Percentiles rank a stretch among this genome's conserved stretches.
Evolutionary conservation across 2,888 invertebrate species (phyloP).

Genomic region (Thereva unica): DNA sequence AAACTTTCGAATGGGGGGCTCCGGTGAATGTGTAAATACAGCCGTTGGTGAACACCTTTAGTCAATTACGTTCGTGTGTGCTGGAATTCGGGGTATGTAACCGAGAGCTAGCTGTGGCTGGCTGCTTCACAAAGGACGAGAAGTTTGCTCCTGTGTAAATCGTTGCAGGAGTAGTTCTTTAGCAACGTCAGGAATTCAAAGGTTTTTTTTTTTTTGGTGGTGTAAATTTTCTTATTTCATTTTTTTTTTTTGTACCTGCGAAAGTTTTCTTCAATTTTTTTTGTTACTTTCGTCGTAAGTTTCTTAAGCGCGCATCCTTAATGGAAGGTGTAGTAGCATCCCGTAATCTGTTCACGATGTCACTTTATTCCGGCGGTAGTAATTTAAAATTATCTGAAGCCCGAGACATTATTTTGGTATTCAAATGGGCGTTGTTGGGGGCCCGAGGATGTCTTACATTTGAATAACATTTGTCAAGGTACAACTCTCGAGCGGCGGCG

Average conservation of each 20-base stretch:
- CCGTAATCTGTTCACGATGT: slow-evolving; percentile 29
- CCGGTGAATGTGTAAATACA: too few species aligned
- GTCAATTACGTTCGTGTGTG: too few species aligned
- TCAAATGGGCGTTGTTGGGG: slow-evolving; percentile 17
- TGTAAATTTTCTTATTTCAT: slow-evolving; percentile 17
- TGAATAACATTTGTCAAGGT: slow-evolving; percentile 14
- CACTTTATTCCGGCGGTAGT: slow-evolving; percentile 11
- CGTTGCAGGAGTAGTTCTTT: too few species aligned
- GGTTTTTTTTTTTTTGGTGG: too few species aligned
- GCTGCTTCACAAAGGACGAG: too few species aligned
- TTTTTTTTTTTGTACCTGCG: slow-evolving; percentile 21
- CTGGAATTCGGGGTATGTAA: too few species aligned
- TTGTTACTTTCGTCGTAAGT: slow-evolving; percentile 1
- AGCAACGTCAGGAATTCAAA: too few species aligned
- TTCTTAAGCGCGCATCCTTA: slow-evolving; percentile 7
- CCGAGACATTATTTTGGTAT: slow-evolving; percentile 29
- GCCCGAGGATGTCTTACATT: slow-evolving; percentile 18
- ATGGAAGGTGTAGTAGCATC: slow-evolving; percentile 27
- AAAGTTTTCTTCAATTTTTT: slow-evolving; percentile 24
- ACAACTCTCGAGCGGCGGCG: neutral
- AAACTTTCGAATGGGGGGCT: too few species aligned
- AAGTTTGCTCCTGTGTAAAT: too few species aligned
- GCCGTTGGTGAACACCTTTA: too few species aligned
- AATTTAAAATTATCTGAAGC: slow-evolving; percentile 25
- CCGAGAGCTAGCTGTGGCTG: too few species aligned